phyloP scores from a whole-genome alignment of 2,113 vertebrate genomes.

The Oxyura jamaicensis region DNA sequence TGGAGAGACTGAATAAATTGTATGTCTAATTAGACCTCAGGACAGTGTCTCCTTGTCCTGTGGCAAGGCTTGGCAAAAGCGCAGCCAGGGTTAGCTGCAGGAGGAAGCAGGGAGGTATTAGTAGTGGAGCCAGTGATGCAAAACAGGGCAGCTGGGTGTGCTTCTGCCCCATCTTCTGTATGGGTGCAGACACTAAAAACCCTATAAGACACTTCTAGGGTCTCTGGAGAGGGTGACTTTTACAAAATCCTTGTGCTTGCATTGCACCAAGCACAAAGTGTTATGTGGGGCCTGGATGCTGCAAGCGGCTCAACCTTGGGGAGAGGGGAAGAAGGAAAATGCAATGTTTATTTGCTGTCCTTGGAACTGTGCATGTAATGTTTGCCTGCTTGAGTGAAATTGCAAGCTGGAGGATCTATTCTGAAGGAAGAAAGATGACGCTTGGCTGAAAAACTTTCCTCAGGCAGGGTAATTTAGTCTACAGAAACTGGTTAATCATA shows the following conservation, averaged over 20 bases:
- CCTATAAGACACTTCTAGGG: background rate
- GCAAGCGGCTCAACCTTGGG: accelerated
- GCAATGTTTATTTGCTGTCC: background rate
- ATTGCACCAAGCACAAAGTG: background rate
- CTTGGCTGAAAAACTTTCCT: constrained; percentile 9
- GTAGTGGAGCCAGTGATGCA: background rate
- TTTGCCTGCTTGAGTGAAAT: background rate
- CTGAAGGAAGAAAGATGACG: background rate
- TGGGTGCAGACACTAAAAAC: background rate
- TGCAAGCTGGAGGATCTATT: background rate
- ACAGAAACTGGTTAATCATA: background rate
- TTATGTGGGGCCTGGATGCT: background rate
- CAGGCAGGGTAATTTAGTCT: background rate
- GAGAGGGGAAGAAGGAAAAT: background rate
- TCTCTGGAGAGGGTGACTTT: background rate
- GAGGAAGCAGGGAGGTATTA: background rate
- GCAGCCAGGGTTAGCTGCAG: background rate
- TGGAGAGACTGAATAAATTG: background rate
- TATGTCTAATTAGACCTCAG: background rate
- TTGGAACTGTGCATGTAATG: background rate
- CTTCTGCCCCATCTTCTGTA: background rate
- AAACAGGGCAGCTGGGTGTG: background rate
- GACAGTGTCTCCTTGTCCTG: background rate
- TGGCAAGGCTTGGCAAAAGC: background rate
- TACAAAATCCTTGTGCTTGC: background rate